Percentiles rank a stretch among this genome's conserved stretches.
Evolutionary conservation across 2,888 invertebrate species (phyloP).

Genomic region (Choristoneura rosaceana): DNA sequence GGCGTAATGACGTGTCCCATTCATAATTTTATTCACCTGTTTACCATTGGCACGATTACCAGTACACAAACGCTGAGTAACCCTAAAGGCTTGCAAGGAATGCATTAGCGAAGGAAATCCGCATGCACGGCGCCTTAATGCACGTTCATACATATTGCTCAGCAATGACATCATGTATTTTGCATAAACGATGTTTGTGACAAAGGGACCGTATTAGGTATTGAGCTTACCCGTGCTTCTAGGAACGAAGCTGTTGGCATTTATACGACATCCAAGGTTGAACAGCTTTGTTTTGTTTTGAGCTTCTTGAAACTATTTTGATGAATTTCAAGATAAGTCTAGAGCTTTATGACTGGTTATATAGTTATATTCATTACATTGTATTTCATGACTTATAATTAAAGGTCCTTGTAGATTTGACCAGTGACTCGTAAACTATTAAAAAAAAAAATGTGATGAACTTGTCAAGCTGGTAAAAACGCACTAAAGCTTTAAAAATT

Average conservation of each 20-base stretch:
- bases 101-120: conserved; percentile 82
- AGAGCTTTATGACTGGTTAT: background rate
- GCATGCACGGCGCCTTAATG: conserved; percentile 70
- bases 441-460: background rate
- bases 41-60: conserved; percentile 47
- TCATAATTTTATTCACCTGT: conserved; percentile 69
- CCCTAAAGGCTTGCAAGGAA: conserved; percentile 70
- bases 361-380: background rate
- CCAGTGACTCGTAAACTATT: background rate
- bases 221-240: conserved; percentile 36
- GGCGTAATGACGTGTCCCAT: conserved; percentile 70
- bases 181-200: conserved; percentile 65
- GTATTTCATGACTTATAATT: background rate
- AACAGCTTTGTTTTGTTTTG: background rate
- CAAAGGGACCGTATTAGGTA: conserved; percentile 46
- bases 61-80: conserved; percentile 68
- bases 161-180: conserved; percentile 73
- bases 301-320: conserved; percentile 4
- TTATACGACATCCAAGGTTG: conserved; percentile 20
- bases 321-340: background rate
- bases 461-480: background rate
- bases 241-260: conserved; percentile 32
- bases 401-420: background rate
- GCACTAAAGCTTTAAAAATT: no score
- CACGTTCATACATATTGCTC: conserved; percentile 64